Evolutionary conservation across 2,797 vertebrate genomes (phyloP), one percentile per base, ranked within the genome.

Genomic region (Sebastes minor): DNA sequence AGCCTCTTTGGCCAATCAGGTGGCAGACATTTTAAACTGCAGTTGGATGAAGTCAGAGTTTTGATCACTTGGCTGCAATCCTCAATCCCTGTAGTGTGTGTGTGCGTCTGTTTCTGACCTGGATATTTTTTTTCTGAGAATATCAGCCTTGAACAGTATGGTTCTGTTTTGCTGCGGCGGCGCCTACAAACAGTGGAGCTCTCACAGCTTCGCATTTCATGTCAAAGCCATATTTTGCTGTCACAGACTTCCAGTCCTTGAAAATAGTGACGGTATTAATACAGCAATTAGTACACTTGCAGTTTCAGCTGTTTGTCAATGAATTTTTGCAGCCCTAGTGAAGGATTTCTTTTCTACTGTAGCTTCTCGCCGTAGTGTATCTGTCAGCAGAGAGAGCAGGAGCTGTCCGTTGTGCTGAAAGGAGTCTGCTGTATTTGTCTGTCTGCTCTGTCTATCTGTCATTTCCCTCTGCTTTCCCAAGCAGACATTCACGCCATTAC

Each of bases 1-100:
- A 95, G 92, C 94, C 88, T 90, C 92, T 95, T 94, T 92, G 90
- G 86, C 89, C 91, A 91, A 87, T 94, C 93, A 94, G 91, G 88
- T 86, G 89, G 86, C 86, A 88, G 92, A 91, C 74, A 87, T 91
- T 91, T 92, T 86, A 83, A 86, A 89, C 84, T 76, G 82, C 85
- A 28, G 76, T 76, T 85, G 83, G 82, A 86, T 88, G 78, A 87
- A 86, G 85, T 91, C 87, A 85, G 81, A 80, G 88, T 87, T 90
- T 80, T 85, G 86, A 85, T 88, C 81, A 86, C 81, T 90, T 87
- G 83, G 81, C 86, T 82, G 77, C 63, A 75, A 28, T 78, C 22
- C 80, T 84, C 74, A 52, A 6, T 64, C 55, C 63, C 56, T 67
- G 68, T 57, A 62, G 74, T 85, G 78, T 84, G 68, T 85, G 76